phyloP scores from a whole-genome alignment of 2,797 vertebrate genomes.

The Cheirogaleus major region DNA sequence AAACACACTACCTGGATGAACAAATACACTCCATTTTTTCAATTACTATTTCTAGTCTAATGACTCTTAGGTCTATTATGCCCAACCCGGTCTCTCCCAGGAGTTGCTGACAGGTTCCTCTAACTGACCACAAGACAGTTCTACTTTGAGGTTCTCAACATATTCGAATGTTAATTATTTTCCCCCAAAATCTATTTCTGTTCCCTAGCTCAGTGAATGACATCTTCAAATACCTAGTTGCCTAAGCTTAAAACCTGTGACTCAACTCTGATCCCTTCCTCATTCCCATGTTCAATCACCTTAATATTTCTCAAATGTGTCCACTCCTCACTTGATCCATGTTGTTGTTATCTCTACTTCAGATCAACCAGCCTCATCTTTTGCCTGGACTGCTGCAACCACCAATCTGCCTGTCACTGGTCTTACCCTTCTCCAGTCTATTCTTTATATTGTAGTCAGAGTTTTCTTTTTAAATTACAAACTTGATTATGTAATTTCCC shows the following conservation, averaged over 20 bases:
- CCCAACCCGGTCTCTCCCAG: not conserved
- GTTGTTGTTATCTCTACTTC: not conserved
- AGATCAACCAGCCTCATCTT: not conserved
- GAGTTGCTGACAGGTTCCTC: constrained; percentile 4
- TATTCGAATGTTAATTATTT: constrained; percentile 41
- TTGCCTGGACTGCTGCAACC: not conserved
- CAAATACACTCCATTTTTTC: not conserved
- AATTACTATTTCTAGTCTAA: not conserved
- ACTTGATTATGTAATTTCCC: constrained; percentile 7
- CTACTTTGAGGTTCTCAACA: not conserved
- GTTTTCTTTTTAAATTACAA: constrained; percentile 32
- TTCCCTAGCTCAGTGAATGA: not conserved
- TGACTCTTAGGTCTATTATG: not conserved
- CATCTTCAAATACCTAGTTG: constrained; percentile 14
- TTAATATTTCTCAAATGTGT: constrained; percentile 14
- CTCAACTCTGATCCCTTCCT: not conserved
- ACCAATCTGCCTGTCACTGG: not conserved
- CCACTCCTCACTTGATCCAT: not conserved
- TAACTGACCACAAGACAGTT: not conserved
- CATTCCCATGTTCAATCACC: not conserved
- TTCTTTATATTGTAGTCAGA: not conserved
- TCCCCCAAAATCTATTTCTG: not conserved
- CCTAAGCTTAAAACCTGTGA: not conserved
- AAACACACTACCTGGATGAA: not conserved
- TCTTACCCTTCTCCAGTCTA: not conserved